These are phyloP conservation scores for Chondrilla cf. caribensis DNA, from an alignment of 37 sponge, comb jelly and placozoan species.

Conservation along the genomic window DNA sequence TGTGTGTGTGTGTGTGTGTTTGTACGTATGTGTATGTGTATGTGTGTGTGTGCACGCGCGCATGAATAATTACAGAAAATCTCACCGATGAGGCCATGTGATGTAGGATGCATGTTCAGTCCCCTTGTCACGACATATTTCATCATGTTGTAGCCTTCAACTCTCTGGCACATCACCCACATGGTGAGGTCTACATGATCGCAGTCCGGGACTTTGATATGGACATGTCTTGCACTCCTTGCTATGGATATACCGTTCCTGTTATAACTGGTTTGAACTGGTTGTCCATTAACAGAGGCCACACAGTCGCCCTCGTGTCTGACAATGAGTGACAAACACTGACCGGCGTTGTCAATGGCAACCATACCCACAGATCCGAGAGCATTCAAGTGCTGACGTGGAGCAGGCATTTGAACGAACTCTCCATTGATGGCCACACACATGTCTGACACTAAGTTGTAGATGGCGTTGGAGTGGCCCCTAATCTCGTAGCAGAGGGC, in stretches of 20 bases:
- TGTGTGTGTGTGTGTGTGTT: conserved; percentile 19
- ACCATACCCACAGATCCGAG: conserved; percentile 44
- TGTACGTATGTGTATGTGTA: conserved; percentile 21
- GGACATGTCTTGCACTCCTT: conserved; percentile 13
- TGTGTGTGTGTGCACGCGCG: not conserved
- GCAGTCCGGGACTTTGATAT: conserved; percentile 68
- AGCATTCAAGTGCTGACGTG: conserved; percentile 28
- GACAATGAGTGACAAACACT: conserved; percentile 31
- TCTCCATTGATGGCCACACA: conserved; percentile 65
- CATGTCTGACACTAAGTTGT: conserved; percentile 55
- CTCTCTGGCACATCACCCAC: conserved; percentile 54
- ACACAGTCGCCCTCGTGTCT: conserved; percentile 22
- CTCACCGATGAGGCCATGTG: conserved; percentile 77
- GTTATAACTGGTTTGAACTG: not conserved
- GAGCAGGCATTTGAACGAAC: conserved; percentile 30
- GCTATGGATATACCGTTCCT: conserved; percentile 22
- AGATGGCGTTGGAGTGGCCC: conserved; percentile 35
- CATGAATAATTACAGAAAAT: not conserved
- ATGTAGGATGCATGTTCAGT: conserved; percentile 57
- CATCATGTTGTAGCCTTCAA: conserved; percentile 36
- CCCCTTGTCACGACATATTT: conserved; percentile 44
- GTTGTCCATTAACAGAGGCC: not conserved
- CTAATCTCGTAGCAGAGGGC: conserved; percentile 65
- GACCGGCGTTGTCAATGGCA: conserved; percentile 29
- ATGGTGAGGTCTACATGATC: conserved; percentile 48